Evolutionary conservation across 2,113 vertebrate genomes (phyloP).

Genomic region (Microcebus ravelobensis): DNA sequence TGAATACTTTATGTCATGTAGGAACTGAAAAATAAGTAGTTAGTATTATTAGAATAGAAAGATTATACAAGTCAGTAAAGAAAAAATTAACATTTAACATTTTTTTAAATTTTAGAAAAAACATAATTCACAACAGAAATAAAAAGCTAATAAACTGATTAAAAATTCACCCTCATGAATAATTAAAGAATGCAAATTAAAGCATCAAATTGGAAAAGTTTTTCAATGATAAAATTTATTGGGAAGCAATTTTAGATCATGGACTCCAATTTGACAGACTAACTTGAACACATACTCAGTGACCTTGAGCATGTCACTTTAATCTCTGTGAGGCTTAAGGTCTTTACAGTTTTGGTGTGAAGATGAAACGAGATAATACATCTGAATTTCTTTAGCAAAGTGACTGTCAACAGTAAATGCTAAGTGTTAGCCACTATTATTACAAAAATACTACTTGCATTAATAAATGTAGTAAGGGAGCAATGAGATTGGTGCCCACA

Average conservation of each 20-base stretch:
- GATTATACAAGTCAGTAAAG: neutral
- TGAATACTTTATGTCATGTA: neutral
- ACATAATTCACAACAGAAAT: constrained; percentile 6
- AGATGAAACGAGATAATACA: neutral
- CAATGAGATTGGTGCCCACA: neutral
- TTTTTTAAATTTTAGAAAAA: neutral
- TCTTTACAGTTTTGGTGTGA: neutral
- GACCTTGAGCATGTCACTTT: neutral
- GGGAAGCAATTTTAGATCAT: neutral
- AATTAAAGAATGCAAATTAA: constrained; percentile 20
- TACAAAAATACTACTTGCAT: neutral
- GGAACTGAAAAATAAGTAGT: neutral
- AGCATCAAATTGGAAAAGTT: neutral
- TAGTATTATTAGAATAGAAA: neutral
- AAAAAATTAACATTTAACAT: neutral
- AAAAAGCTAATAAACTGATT: neutral
- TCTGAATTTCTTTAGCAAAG: neutral
- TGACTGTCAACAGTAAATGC: neutral
- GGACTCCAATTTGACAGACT: neutral
- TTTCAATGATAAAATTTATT: neutral
- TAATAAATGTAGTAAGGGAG: neutral
- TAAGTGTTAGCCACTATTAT: neutral
- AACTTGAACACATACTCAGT: neutral
- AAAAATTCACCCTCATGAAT: neutral
- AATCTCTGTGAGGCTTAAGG: neutral